phyloP scores from a whole-genome alignment of 2,113 vertebrate genomes.

The Bufo bufo region DNA sequence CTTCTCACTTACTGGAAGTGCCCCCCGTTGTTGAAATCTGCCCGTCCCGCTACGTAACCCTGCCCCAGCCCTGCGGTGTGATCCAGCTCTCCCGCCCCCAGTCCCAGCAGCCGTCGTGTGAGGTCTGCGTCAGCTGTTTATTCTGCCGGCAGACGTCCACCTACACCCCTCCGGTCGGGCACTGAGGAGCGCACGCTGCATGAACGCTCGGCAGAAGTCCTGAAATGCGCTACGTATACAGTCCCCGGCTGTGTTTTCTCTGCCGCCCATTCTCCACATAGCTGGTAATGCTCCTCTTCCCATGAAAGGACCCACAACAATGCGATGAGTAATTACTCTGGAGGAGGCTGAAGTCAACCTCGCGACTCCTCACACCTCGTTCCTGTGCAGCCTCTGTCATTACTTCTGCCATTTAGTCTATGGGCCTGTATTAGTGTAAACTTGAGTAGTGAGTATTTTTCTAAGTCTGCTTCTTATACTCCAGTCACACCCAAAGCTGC shows the following conservation, averaged over 20 bases:
- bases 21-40: too few species aligned
- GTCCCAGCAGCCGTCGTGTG: not conserved
- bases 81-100: too few species aligned
- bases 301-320: constrained; percentile 22
- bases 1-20: too few species aligned
- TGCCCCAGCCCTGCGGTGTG: too few species aligned
- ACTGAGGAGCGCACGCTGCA: not conserved
- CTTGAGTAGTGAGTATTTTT: too few species aligned
- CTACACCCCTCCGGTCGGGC: not conserved
- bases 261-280: not conserved
- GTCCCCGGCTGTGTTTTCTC: constrained; percentile 7
- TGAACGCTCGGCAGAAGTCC: constrained; percentile 15
- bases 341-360: too few species aligned
- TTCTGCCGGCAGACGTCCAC: constrained; percentile 7
- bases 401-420: too few species aligned
- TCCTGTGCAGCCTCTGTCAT: too few species aligned
- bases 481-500: too few species aligned
- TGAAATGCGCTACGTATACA: not conserved
- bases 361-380: not conserved
- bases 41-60: too few species aligned
- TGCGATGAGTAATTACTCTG: not conserved
- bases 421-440: too few species aligned
- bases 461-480: too few species aligned
- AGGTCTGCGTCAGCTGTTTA: constrained; percentile 10
- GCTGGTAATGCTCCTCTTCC: not conserved